Base-by-base conservation (phyloP, 2,113 vertebrate genomes). In the Numida meleagris region DNA sequence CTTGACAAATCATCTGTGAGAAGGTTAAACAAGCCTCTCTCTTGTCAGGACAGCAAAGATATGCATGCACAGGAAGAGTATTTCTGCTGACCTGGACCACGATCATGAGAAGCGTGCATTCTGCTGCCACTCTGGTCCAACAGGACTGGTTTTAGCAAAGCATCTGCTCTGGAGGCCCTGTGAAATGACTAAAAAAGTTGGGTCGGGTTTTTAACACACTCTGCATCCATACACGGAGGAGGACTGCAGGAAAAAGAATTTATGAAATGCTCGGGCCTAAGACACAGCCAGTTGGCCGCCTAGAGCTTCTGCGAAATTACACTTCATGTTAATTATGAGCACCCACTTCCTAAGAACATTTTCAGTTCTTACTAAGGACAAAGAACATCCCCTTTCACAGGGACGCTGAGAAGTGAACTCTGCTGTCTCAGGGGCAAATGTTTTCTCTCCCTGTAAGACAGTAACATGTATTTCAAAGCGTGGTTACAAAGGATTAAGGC, bases 21-120 rank as follows among this genome's bases (percentile, higher is more conserved):
- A 96, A 95, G 88, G 92, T 84, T 94, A 95, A 94, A 45, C 23
- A 96, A 94, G 95, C 63, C 38, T 84, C 80, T 50, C 82, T 59
- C 61, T 55, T 68, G 73, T 67, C 80, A 95, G 70, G 53, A 67
- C 55, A 88, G 82, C 53, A 94, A 74, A 90, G 83, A 42, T 8
- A 82, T 4, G 4, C 45, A 63, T 13, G 63, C 57, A 82, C 68
- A n/a, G 38, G 33, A 68, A 89, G 16, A 63, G 3, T 53, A 67
- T 53, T 92, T 84, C 61, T 6, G 7, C 77, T 75, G 80, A 84
- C 18, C 43, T 61, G 81, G 70, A 58, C 80, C 82, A 67, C 0
- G 4, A 87, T 76, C 0, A 0, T 3, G 21, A 72, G 90, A 86
- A 9, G 20, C 62, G 16, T 27, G 46, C 4, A 1, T 23, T 72